Evolutionary conservation across 1,140 invertebrate genomes (phyloP), one percentile per base, ranked within the genome.

Genomic region (Pinna nobilis): DNA sequence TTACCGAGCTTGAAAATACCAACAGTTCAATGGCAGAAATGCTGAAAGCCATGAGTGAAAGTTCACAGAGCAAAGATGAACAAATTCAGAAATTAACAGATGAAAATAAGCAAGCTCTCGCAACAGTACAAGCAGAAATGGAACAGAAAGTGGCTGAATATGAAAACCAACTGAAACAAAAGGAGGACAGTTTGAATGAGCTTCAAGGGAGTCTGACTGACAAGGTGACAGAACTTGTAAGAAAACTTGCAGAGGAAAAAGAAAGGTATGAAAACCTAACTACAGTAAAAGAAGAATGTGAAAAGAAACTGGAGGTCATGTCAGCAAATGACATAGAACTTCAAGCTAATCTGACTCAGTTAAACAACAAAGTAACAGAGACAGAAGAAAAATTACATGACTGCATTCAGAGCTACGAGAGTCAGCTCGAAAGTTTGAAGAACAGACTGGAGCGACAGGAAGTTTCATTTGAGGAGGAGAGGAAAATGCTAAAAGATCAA

Each of bases 351-450:
- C 68, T 86, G n/a, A 86, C 80, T 57, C 71, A 78, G 37, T 44
- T 85, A 1, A 82, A 78, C 47, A 85, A 84, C 51, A 84, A 86
- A 37, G 77, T 87, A 23, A 81, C 77, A 5, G 73, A 63, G 20
- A 79, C 86, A 39, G 80, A 86, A 67, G 74, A 84, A 33, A 82
- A 82, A 55, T 63, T 84, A n/a, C 75, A 82, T 53, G 84, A 84
- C 32, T 83, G 82, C 60, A 86, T 83, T 33, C 78, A 83, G 74
- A 80, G 55, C 66, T 85, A 86, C 74, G 83, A 87, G 49, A 83
- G 81, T 63, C 83, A 84, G 51, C 82, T 89, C 49, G 81, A 82
- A 18, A 83, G 88, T 67, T 83, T 85, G 37, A 85, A 85, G 57
- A 61, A 23, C 41, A 83, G 84, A 59, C 59, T 87, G 25, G 80